These are phyloP conservation scores for Pseudocheirus occidentalis DNA, from an alignment of 2,797 vertebrate species.

Conservation along the genomic window DNA sequence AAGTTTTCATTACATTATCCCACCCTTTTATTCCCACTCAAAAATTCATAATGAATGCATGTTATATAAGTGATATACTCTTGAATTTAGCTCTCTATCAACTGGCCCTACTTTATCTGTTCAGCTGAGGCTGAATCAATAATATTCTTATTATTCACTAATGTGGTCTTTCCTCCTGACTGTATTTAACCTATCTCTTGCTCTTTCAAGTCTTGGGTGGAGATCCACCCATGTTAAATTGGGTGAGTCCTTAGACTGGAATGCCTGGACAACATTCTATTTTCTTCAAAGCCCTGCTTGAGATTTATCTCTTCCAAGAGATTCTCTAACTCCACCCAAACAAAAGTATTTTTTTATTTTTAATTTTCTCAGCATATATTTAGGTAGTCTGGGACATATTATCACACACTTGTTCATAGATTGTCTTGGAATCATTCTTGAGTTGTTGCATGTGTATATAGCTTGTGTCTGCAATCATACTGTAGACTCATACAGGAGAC, in stretches of 20 bases:
- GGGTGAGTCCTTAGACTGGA: background rate
- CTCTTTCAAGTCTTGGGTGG: background rate
- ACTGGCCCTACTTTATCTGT: background rate
- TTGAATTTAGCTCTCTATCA: background rate
- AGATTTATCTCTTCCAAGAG: slow-evolving; percentile 24
- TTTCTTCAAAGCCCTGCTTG: slow-evolving; percentile 1
- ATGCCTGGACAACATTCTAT: background rate
- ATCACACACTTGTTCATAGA: slow-evolving; percentile 27
- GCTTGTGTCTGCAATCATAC: slow-evolving; percentile 19
- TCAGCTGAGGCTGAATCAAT: background rate
- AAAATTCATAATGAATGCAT: background rate
- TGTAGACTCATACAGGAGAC: background rate
- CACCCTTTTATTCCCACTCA: background rate
- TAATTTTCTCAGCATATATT: slow-evolving; percentile 2
- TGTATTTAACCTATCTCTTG: background rate
- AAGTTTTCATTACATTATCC: background rate
- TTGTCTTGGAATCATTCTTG: slow-evolving; percentile 14
- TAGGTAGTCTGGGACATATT: background rate
- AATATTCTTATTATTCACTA: background rate
- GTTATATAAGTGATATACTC: background rate
- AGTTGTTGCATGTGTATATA: background rate
- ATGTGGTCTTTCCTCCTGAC: background rate
- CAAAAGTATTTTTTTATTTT: slow-evolving; percentile 9
- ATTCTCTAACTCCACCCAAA: background rate
- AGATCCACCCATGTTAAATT: background rate